A percentile compares a stretch with the other conserved stretches of the same genome.
Conservation (phyloP, 2,888 invertebrate species). For the Ctenicera cuprea region DNA sequence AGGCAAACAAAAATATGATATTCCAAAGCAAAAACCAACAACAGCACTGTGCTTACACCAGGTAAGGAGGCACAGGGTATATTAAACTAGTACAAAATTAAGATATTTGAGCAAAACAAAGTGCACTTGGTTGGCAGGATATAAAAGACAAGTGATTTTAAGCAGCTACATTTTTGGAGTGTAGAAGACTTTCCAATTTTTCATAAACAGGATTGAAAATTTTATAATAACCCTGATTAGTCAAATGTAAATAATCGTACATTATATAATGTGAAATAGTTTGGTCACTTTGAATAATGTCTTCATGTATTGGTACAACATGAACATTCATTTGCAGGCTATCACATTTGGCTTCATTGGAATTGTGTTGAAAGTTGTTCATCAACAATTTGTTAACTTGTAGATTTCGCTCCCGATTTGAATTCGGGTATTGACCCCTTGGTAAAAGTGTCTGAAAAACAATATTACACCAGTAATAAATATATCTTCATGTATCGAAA, state of each 20-base stretch:
- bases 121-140: not conserved
- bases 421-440: conserved; percentile 79
- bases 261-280: conserved; percentile 79
- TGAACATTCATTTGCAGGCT: conserved; percentile 62
- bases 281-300: conserved; percentile 73
- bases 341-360: not conserved
- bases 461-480: too few relatives aligned
- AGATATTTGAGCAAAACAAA: too few relatives aligned
- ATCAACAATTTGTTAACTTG: conserved; percentile 76
- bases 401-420: conserved; percentile 76
- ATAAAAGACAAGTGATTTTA: not conserved
- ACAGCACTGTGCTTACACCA: too few relatives aligned
- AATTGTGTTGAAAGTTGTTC: conserved; percentile 64
- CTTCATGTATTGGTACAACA: conserved; percentile 69
- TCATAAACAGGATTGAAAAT: conserved; percentile 77
- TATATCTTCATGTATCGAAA: conserved; percentile 18
- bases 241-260: conserved; percentile 82
- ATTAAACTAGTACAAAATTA: too few relatives aligned
- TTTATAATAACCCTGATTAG: conserved; percentile 79
- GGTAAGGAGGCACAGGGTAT: too few relatives aligned
- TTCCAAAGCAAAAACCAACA: too few relatives aligned
- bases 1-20: too few relatives aligned
- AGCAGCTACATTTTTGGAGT: not conserved
- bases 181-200: conserved; percentile 4
- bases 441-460: conserved; percentile 78